A percentile compares a stretch with the other conserved stretches of the same genome.
phyloP scores from a whole-genome alignment of 2,113 vertebrate species.

The Micromys minutus region DNA sequence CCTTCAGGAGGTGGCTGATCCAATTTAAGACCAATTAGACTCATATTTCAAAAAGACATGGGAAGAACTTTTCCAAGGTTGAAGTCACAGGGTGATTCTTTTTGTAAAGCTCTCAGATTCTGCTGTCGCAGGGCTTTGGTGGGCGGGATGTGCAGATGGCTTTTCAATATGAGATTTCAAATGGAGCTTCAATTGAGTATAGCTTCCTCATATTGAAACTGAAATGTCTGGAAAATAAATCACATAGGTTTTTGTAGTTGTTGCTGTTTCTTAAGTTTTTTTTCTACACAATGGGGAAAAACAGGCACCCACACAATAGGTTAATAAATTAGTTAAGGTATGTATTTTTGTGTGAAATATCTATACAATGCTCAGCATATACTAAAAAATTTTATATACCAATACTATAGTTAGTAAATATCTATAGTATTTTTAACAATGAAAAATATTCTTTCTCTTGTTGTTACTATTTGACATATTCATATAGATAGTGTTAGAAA shows the following conservation, averaged over 20 bases:
- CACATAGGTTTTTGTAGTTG: too few species aligned
- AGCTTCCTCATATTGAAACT: neutral
- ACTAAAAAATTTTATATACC: neutral
- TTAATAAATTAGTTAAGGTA: neutral
- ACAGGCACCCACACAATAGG: too few species aligned
- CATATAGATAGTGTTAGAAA: neutral
- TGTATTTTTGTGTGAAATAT: neutral
- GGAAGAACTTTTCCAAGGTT: neutral
- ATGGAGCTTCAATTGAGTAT: neutral
- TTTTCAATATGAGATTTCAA: neutral
- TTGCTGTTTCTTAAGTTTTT: neutral
- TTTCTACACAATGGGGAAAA: neutral
- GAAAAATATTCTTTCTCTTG: neutral
- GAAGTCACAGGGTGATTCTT: neutral
- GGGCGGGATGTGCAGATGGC: neutral
- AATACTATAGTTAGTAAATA: neutral
- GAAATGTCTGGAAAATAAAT: neutral
- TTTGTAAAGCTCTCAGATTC: neutral
- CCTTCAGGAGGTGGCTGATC: conserved; percentile 23
- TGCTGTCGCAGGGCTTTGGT: neutral
- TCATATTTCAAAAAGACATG: conserved; percentile 54
- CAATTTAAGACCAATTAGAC: conserved; percentile 33
- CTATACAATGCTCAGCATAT: neutral
- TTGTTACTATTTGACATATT: neutral
- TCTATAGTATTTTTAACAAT: neutral